Percentiles rank a stretch among this genome's conserved stretches.
These are phyloP conservation scores for Mythimna lalbum DNA, from an alignment of 2,888 invertebrate species.

Conservation along the genomic window DNA sequence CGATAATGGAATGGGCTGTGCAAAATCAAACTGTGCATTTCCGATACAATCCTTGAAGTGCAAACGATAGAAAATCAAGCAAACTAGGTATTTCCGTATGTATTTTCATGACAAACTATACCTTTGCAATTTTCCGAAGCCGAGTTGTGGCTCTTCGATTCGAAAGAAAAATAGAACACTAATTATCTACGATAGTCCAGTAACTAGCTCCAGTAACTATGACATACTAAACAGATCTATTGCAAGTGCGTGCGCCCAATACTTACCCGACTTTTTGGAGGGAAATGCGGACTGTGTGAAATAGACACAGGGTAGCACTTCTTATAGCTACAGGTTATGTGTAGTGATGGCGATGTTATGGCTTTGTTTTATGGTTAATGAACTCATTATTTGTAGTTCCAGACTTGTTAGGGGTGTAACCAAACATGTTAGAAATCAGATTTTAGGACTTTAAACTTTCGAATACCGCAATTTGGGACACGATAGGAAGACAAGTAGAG, in stretches of 20 bases:
- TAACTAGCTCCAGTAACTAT: constrained; percentile 43
- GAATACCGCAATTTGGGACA: too few species aligned
- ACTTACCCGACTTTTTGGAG: constrained; percentile 73
- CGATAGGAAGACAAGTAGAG: too few species aligned
- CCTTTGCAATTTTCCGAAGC: too few species aligned
- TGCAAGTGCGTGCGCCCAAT: constrained; percentile 77
- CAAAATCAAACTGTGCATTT: too few species aligned
- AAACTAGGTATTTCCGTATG: too few species aligned
- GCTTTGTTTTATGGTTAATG: constrained; percentile 41
- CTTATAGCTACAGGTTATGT: constrained; percentile 40
- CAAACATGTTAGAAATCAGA: not conserved
- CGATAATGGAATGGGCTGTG: too few species aligned
- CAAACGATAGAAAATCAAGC: too few species aligned
- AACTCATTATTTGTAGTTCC: constrained; percentile 32
- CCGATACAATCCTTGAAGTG: too few species aligned
- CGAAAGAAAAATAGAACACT: not conserved
- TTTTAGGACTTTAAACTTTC: too few species aligned
- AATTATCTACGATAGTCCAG: not conserved
- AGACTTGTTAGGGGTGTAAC: constrained; percentile 22
- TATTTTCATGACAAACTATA: too few species aligned
- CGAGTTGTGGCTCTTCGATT: too few species aligned
- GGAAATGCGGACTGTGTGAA: constrained; percentile 77
- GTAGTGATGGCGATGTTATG: constrained; percentile 40
- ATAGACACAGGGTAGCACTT: constrained; percentile 74
- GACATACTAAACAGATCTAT: constrained; percentile 59